Percentiles rank a stretch among this genome's conserved stretches.
Evolutionary conservation across 2,113 vertebrate genomes (phyloP).

Genomic region (Smithornis capensis): DNA sequence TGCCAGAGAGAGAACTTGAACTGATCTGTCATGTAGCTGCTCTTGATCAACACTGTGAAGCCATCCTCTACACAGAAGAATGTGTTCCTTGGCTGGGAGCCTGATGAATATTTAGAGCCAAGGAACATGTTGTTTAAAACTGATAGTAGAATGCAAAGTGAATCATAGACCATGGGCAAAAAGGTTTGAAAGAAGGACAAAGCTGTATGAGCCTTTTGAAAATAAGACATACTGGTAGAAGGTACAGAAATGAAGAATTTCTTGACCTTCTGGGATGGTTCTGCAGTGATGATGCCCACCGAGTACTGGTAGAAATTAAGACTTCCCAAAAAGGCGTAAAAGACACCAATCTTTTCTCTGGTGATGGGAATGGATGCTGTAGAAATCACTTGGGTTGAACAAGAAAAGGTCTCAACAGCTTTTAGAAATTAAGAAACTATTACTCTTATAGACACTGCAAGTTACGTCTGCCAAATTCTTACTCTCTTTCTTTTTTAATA

Average conservation of each 20-base stretch:
- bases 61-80: background rate
- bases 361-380: background rate
- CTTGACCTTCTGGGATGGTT: background rate
- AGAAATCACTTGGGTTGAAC: background rate
- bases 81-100: conserved; percentile 23
- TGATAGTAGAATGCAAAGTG: background rate
- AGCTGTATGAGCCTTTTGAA: background rate
- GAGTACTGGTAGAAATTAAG: background rate
- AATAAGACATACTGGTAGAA: background rate
- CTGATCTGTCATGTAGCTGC: background rate
- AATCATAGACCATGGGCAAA: background rate
- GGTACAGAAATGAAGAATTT: background rate
- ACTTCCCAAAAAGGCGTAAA: background rate
- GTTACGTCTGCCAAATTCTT: background rate
- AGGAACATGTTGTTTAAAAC: conserved; percentile 48
- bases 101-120: conserved; percentile 20
- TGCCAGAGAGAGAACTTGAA: background rate
- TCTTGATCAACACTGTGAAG: background rate
- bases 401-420: background rate
- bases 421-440: background rate
- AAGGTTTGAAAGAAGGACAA: background rate
- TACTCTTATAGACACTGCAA: background rate
- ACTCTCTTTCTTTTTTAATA: background rate
- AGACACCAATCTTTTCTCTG: background rate
- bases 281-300: background rate